These are phyloP conservation scores for Monoplex corrugatus DNA, from an alignment of 2,888 invertebrate species.

Conservation along the genomic window DNA sequence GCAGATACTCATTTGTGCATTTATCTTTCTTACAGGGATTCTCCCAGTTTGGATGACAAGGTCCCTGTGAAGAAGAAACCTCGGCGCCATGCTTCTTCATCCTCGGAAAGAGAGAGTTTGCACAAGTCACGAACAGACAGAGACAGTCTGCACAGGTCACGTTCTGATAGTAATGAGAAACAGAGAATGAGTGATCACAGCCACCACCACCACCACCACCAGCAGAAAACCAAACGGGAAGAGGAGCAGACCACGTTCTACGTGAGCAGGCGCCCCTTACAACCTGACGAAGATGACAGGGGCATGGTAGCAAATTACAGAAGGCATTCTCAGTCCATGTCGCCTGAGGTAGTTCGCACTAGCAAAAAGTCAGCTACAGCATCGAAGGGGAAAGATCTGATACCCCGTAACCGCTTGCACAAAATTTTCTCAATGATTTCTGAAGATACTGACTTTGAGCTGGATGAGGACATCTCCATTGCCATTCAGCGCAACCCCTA, in stretches of 20 bases:
- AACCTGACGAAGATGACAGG: background rate
- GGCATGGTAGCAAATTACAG: background rate
- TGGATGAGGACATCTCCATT: slow-evolving; percentile 76
- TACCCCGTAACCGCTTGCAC: slow-evolving; percentile 51
- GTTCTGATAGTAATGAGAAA: background rate
- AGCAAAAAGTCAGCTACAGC: slow-evolving; percentile 25
- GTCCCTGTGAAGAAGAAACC: background rate
- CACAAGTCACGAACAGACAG: background rate
- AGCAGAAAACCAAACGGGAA: background rate
- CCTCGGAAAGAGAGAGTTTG: background rate
- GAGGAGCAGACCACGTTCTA: background rate
- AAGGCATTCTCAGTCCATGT: background rate
- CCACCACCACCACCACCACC: background rate
- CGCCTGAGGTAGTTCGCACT: background rate
- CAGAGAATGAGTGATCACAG: background rate
- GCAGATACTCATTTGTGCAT: background rate
- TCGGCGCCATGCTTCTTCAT: background rate
- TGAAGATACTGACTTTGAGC: slow-evolving; percentile 58
- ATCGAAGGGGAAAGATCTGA: slow-evolving; percentile 45
- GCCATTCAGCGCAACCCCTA: slow-evolving; percentile 73
- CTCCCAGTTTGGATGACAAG: slow-evolving; percentile 1
- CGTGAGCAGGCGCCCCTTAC: background rate
- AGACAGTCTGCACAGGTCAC: background rate
- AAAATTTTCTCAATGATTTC: slow-evolving; percentile 53
- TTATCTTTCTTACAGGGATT: background rate